A percentile compares a stretch with the other conserved stretches of the same genome.
Evolutionary conservation across 2,888 invertebrate species (phyloP).

Genomic region (Teleogryllus oceanicus): DNA sequence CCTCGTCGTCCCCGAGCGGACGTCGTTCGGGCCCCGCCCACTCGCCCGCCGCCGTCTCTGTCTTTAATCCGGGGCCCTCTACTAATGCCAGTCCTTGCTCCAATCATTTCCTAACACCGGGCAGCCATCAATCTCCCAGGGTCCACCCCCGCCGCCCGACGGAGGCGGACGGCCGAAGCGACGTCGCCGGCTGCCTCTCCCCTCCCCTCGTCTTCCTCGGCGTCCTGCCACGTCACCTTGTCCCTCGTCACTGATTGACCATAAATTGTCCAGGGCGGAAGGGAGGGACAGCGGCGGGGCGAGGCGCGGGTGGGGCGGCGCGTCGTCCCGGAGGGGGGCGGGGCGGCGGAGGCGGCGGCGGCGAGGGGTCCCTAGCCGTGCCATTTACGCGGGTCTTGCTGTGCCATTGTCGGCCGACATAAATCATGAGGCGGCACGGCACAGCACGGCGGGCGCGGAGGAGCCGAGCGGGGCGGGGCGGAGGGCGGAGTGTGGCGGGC

Average conservation of each 20-base stretch:
- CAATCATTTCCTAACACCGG: constrained; percentile 30
- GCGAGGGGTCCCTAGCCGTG: not conserved
- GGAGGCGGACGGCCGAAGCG: too few species aligned
- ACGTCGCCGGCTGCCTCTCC: constrained; percentile 32
- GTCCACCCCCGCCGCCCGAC: not conserved
- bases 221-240: constrained; percentile 34
- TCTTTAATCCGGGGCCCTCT: not conserved
- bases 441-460: not conserved
- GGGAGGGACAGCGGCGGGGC: not conserved
- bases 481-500: not conserved
- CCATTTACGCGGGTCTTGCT: constrained; percentile 9
- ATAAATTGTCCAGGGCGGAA: constrained; percentile 51
- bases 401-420: constrained; percentile 25
- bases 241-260: constrained; percentile 44
- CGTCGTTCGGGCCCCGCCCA: too few species aligned
- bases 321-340: not conserved
- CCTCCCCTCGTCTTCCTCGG: constrained; percentile 31
- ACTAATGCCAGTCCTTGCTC: constrained; percentile 18
- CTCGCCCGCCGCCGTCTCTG: not conserved
- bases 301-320: not conserved
- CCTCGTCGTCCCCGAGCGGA: too few species aligned
- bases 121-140: constrained; percentile 10
- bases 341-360: not conserved
- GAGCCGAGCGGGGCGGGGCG: not conserved
- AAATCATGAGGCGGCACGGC: constrained; percentile 22